A percentile compares a stretch with the other conserved stretches of the same genome.
These are phyloP conservation scores for Drosophila phalerata DNA, from an alignment of 2,888 invertebrate species.

Conservation along the genomic window DNA sequence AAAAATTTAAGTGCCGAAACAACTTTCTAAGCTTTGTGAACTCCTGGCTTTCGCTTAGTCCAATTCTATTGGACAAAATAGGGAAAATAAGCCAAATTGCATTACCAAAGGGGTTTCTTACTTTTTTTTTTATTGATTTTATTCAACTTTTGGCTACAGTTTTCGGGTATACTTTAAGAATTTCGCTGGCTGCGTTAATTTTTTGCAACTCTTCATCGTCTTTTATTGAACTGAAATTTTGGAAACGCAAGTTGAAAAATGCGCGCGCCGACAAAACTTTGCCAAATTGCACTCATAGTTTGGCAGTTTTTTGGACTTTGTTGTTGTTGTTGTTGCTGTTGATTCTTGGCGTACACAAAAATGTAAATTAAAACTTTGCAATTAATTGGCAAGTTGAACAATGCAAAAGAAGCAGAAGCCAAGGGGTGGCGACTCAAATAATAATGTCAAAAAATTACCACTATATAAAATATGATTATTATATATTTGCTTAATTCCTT, in stretches of 20 bases:
- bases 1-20: constrained; percentile 31
- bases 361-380: constrained; percentile 57
- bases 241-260: constrained; percentile 37
- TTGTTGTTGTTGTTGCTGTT: constrained; percentile 18
- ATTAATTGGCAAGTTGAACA: constrained; percentile 55
- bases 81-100: constrained; percentile 40
- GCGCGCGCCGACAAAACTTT: constrained; percentile 43
- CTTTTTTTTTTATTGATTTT: constrained; percentile 51
- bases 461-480: background rate
- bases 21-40: constrained; percentile 57
- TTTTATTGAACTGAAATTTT: constrained; percentile 27
- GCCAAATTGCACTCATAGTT: constrained; percentile 53
- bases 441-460: constrained; percentile 34
- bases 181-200: constrained; percentile 38
- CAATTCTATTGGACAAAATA: constrained; percentile 26
- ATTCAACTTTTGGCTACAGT: constrained; percentile 42
- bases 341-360: constrained; percentile 46
- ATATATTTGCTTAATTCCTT: constrained; percentile 16
- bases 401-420: constrained; percentile 6
- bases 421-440: constrained; percentile 20
- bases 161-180: constrained; percentile 41
- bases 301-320: constrained; percentile 31
- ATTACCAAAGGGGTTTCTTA: constrained; percentile 30
- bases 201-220: constrained; percentile 28
- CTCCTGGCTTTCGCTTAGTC: constrained; percentile 30